These are phyloP conservation scores for Erynnis tages DNA, from an alignment of 2,888 invertebrate species.

Conservation along the genomic window DNA sequence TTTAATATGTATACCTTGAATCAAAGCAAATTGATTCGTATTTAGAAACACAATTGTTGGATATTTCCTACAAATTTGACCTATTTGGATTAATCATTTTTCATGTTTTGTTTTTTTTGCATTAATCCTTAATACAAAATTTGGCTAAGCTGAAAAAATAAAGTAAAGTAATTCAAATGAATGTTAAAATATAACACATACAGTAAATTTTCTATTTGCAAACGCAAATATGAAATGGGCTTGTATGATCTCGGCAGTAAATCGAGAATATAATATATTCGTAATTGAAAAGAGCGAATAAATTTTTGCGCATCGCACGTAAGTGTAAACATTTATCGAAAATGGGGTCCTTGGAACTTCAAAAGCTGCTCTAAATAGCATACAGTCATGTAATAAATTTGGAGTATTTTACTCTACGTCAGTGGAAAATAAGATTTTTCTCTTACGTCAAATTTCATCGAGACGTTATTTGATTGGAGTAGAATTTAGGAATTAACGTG, in stretches of 20 bases:
- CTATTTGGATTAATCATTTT: too few species aligned
- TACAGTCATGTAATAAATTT: too few species aligned
- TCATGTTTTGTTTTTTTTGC: too few species aligned
- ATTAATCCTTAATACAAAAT: too few species aligned
- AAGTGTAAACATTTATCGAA: constrained; percentile 8
- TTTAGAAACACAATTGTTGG: too few species aligned
- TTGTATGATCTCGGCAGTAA: constrained; percentile 7
- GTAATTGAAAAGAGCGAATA: constrained; percentile 3
- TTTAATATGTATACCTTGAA: not conserved
- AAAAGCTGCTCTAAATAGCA: constrained; percentile 6
- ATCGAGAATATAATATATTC: constrained; percentile 10
- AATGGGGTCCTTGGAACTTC: constrained; percentile 12
- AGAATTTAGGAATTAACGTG: not conserved
- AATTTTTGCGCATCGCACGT: constrained; percentile 1
- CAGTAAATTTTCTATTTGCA: constrained; percentile 8
- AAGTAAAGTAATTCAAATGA: too few species aligned
- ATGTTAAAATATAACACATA: not conserved
- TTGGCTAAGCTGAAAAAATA: too few species aligned
- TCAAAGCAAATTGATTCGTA: too few species aligned
- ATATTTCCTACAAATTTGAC: too few species aligned
- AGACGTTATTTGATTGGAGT: not conserved
- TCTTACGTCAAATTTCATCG: not conserved
- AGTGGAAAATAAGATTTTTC: too few species aligned
- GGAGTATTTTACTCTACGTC: too few species aligned
- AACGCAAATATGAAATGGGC: constrained; percentile 1